Percentiles rank a stretch among this genome's conserved stretches.
These are phyloP conservation scores for Leucophenga varia DNA, from an alignment of 1,140 invertebrate species.

Conservation along the genomic window DNA sequence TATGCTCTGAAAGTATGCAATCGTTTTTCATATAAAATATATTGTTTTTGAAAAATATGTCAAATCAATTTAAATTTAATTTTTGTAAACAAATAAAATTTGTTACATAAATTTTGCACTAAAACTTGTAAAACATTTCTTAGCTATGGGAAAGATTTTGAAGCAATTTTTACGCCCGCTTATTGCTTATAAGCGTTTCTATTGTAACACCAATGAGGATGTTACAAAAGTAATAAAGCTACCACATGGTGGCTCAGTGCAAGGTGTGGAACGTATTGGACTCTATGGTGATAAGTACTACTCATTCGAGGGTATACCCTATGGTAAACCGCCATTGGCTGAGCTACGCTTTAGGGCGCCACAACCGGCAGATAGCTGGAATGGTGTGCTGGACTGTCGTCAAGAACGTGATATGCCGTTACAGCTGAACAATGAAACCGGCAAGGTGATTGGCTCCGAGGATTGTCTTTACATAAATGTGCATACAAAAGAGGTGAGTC, in stretches of 20 bases:
- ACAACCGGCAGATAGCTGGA: constrained; percentile 58
- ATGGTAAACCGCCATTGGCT: constrained; percentile 65
- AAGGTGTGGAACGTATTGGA: constrained; percentile 22
- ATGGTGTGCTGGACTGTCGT: constrained; percentile 53
- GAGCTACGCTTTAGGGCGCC: constrained; percentile 64
- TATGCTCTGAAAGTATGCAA: no score
- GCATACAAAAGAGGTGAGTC: constrained; percentile 53
- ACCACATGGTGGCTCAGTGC: constrained; percentile 27
- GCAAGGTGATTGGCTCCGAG: constrained; percentile 51
- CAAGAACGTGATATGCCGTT: constrained; percentile 28
- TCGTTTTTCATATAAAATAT: no score
- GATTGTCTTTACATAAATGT: constrained; percentile 62
- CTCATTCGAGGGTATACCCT: constrained; percentile 64
- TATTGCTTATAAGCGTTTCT: no score
- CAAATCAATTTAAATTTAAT: no score
- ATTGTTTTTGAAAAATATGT: no score
- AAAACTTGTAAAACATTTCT: no score
- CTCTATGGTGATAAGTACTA: constrained; percentile 42
- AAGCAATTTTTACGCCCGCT: no score
- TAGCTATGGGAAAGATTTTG: no score
- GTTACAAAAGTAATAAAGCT: no score
- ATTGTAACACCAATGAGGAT: no score
- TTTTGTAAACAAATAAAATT: no score
- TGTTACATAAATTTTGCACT: no score
- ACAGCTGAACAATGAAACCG: constrained; percentile 28